These are phyloP conservation scores for Carassius auratus DNA, from an alignment of 2,113 vertebrate genomes.

Conservation along the genomic window DNA sequence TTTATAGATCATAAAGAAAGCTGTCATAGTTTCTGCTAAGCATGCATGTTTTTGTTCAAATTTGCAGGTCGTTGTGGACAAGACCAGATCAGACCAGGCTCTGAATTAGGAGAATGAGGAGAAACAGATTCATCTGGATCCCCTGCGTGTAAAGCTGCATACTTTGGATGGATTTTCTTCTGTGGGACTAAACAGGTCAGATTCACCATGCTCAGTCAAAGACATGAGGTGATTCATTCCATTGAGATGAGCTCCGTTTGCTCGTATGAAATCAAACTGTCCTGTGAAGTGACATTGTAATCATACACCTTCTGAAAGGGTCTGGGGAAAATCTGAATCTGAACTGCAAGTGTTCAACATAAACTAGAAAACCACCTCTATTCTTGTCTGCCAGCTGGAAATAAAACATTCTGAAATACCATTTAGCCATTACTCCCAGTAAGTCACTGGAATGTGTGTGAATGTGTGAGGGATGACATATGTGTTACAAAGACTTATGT, in stretches of 20 bases:
- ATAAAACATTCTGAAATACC: background rate
- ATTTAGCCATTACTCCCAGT: background rate
- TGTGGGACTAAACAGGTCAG: background rate
- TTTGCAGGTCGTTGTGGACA: background rate
- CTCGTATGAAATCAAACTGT: constrained; percentile 15
- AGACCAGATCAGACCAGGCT: background rate
- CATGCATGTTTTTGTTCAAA: background rate
- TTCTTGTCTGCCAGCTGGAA: background rate
- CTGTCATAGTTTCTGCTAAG: background rate
- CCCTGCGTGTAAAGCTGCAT: background rate
- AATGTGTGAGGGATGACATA: background rate
- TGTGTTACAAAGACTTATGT: constrained; percentile 16
- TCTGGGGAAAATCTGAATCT: constrained; percentile 3
- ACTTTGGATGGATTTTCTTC: background rate
- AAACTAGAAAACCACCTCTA: constrained; percentile 6
- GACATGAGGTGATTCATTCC: constrained; percentile 6
- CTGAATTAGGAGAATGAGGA: background rate
- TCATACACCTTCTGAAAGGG: constrained; percentile 14
- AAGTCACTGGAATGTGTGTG: constrained; percentile 6
- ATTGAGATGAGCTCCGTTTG: background rate
- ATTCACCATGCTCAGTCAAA: background rate
- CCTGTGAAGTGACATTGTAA: background rate
- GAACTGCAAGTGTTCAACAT: constrained; percentile 6
- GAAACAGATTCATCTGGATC: background rate
- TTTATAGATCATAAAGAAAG: no score